Evolutionary conservation across 2,888 invertebrate species (phyloP), one percentile per base, ranked within the genome.

Genomic region (Chirona hameri): DNA sequence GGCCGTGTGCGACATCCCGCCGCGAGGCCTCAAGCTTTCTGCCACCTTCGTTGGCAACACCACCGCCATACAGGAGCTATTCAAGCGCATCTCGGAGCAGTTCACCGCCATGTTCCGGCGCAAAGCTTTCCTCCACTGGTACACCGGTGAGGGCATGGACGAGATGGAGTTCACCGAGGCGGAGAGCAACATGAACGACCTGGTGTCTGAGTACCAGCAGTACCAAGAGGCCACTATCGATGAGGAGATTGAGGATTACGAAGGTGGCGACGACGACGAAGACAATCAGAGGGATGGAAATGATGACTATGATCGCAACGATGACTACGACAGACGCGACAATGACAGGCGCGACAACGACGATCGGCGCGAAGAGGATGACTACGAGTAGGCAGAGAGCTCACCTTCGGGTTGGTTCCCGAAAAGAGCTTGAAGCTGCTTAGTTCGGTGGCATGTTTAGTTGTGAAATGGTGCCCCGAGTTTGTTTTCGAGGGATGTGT

Each of bases 1-100:
- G 0, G 94, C 94, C 81, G 93, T 93, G 83, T 94, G 94, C 87
- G 94, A 94, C 87, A 94, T 94, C 86, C 94, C 94, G 81, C 86
- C 89, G 86, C 87, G 91, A 87, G 90, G 92, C 81, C 90, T 95
- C 84, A 95, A 94, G 88, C 95, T 95, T 95, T 93, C 95, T 9
- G 94, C 94, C 72, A 96, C 95, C 14, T 96, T 96, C 88, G 94
- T 96, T 87, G 95, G 94, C 82, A 95, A 95, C 89, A 93, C 93
- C 84, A 95, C 95, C 14, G 94, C 95, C 84, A 95, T 95, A 86
- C 95, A 96, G 87, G 95, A 96, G 88, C 88, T 96, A 86, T 96
- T 96, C 90, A 95, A 95, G 89, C 91, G 95, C 57, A 88, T 89
- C 81, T 85, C 94, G 9, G 96, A 96, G 88, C 96, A 96, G 89